Conservation (phyloP, 2,797 vertebrate species). For the Tragelaphus oryx region DNA sequence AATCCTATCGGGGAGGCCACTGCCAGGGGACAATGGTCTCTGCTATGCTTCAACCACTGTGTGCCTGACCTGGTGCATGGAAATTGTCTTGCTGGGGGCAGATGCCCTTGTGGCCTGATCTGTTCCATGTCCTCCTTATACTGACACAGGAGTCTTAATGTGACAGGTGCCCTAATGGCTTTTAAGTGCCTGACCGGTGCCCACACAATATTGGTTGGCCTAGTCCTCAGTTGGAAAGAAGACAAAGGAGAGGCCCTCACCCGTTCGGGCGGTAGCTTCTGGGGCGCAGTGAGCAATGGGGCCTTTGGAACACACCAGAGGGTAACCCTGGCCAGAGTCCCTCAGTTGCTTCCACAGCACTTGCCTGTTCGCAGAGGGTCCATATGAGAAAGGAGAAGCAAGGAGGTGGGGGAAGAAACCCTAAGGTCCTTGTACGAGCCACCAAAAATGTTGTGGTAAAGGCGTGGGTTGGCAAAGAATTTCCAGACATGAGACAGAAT, state of each 20-base stretch:
- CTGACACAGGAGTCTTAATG: not conserved
- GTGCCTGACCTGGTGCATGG: not conserved
- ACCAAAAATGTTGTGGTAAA: not conserved
- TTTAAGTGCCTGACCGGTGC: not conserved
- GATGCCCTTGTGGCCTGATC: not conserved
- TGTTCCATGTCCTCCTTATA: not conserved
- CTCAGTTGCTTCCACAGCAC: not conserved
- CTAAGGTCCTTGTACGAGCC: not conserved
- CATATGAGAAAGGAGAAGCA: not conserved
- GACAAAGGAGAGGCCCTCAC: not conserved
- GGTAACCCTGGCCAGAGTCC: not conserved
- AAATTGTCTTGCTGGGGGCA: not conserved
- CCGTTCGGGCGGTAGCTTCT: fast-evolving
- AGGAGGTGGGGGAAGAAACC: not conserved
- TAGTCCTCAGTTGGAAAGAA: not conserved
- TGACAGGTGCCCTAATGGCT: not conserved
- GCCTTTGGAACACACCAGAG: not conserved
- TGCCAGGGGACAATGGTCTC: not conserved
- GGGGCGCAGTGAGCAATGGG: not conserved
- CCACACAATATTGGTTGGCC: not conserved
- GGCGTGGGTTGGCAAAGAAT: not conserved
- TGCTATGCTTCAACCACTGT: not conserved
- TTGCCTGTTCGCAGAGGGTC: not conserved
- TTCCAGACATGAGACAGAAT: not conserved
- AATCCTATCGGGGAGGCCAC: not conserved